A percentile compares a stretch with the other conserved stretches of the same genome.
These are phyloP conservation scores for Rhinoraja longicauda DNA, from an alignment of 2,797 vertebrate species.

Conservation along the genomic window DNA sequence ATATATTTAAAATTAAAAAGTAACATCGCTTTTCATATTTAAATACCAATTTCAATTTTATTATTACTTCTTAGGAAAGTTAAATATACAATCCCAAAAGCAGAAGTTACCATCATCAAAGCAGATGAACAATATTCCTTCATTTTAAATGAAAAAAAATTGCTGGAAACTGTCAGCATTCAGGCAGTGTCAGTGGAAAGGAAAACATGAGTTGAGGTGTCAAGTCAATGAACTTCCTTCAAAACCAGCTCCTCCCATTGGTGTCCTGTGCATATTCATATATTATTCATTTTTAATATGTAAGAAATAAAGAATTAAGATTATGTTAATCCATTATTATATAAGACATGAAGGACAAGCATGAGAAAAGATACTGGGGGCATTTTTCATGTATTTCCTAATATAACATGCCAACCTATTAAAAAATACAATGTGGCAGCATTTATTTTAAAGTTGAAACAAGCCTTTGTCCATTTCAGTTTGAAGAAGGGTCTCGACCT, in stretches of 20 bases:
- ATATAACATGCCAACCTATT: background rate
- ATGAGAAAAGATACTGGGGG: background rate
- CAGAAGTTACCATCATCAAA: background rate
- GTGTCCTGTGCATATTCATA: background rate
- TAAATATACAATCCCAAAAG: background rate
- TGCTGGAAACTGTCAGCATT: too few species aligned
- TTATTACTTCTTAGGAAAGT: background rate
- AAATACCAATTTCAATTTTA: background rate
- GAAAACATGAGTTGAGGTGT: too few species aligned
- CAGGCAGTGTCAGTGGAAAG: too few species aligned
- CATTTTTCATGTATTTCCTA: background rate
- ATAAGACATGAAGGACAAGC: background rate
- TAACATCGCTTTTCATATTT: background rate
- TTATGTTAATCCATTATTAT: background rate
- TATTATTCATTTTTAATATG: background rate
- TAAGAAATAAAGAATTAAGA: background rate
- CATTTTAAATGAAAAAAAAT: background rate
- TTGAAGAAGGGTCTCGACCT: too few species aligned
- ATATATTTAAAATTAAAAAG: background rate
- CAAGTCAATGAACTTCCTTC: too few species aligned
- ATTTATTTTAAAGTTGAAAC: background rate
- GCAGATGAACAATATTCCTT: background rate
- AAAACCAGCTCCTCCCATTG: too few species aligned
- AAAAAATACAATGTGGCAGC: background rate
- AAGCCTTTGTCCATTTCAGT: background rate